A percentile compares a stretch with the other conserved stretches of the same genome.
Evolutionary conservation across 2,113 vertebrate species (phyloP).

Genomic region (Hippocampus guttulatus): DNA sequence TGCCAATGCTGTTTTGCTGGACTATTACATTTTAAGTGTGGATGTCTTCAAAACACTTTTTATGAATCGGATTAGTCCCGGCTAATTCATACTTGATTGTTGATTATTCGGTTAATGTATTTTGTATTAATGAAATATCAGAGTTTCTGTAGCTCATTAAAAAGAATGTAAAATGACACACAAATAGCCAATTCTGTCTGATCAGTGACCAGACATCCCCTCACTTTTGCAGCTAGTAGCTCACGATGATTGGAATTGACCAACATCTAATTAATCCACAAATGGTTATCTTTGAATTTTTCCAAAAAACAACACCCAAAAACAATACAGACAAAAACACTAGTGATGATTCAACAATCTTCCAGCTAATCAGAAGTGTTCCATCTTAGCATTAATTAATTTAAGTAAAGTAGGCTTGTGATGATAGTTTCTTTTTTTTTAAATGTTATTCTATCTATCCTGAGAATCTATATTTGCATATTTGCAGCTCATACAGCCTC

Average conservation of each 20-base stretch:
- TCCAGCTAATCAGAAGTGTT: background rate
- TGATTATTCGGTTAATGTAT: background rate
- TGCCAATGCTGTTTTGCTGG: background rate
- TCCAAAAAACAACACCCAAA: background rate
- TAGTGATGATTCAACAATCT: background rate
- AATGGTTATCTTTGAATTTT: background rate
- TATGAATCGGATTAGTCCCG: background rate
- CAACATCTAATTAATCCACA: background rate
- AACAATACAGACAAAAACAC: background rate
- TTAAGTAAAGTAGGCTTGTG: conserved; percentile 26
- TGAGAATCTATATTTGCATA: conserved; percentile 64
- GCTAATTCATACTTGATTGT: conserved; percentile 2
- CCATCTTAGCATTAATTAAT: background rate
- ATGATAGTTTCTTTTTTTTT: conserved; percentile 29
- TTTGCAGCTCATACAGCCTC: conserved; percentile 53
- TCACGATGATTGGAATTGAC: background rate
- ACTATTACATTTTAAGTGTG: background rate
- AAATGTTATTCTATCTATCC: conserved; percentile 60
- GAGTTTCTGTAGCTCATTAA: conserved; percentile 4
- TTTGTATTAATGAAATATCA: conserved; percentile 1
- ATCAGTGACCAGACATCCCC: conserved; percentile 6
- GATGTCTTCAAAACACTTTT: background rate
- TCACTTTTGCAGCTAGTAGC: background rate
- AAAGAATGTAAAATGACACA: conserved; percentile 10
- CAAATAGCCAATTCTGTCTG: conserved; percentile 12